Base-by-base conservation (phyloP, 2,797 vertebrate species). In the Urocyon cinereoargenteus region DNA sequence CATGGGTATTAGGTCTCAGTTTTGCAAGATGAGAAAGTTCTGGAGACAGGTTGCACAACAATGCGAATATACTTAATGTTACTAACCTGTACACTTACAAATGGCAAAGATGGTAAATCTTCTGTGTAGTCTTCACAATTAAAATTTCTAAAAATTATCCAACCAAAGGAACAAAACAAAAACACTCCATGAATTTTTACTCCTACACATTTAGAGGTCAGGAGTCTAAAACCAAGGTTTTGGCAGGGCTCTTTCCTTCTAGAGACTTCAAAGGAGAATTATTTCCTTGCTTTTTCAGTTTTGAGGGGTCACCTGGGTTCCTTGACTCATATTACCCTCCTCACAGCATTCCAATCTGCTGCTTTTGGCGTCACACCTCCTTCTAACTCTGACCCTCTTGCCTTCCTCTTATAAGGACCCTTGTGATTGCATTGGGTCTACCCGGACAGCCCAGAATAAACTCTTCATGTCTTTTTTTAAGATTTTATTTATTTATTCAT, bases 311-410 rank as follows among this genome's bases (percentile, higher is more conserved):
- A 10, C n/a, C 13, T 12, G 36, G 22, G 24, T 18, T 18, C 6
- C 2, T 19, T 3, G 12, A 6, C 5, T 40, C 12, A 2, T 21
- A 45, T 26, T 18, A 3, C 28, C 24, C 31, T 28, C 86, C 70
- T 66, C 36, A 5, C 14, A 2, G 66, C 0, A 0, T 36, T 66
- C 13, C 24, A 19, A 4, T 3, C 9, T 53, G 10, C 12, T 62
- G 40, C 62, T 70, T 53, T n/a, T 2, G 3, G 18, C 2, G 7
- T 14, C n/a, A 21, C 34, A 40, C 5, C 21, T 40, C 26, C 11
- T 0, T 3, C 8, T 5, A 36, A 34, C 49, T 15, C 51, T 8
- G 18, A 62, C 5, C 13, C 49, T 36, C 64, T 5, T 8, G 5
- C 16, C 22, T 40, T 28, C 57, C 24, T 90, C n/a, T 18, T 7